Conservation (phyloP, 1,140 invertebrate species). For the Heliconius hewitsoni region DNA sequence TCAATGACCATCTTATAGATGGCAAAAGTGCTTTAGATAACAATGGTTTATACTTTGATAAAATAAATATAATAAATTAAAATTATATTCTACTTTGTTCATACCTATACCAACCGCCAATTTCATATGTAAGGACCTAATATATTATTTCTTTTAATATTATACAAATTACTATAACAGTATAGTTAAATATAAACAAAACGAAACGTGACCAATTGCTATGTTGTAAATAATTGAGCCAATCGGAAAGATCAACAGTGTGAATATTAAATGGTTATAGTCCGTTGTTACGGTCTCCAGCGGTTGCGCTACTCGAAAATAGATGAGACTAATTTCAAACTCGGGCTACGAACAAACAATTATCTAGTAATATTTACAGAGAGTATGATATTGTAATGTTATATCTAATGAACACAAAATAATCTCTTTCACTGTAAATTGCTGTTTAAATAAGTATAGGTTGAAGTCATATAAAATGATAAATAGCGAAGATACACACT, state of each 20-base stretch:
- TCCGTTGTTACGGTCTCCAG: constrained; percentile 20
- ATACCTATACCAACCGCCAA: too few species aligned
- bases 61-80: too few species aligned
- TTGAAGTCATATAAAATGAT: not conserved
- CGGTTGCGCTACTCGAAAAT: not conserved
- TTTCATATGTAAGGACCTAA: not conserved
- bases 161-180: not conserved
- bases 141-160: not conserved
- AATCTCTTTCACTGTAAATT: not conserved
- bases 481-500: too few species aligned
- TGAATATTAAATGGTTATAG: constrained; percentile 29
- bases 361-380: constrained; percentile 17
- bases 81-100: too few species aligned
- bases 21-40: too few species aligned
- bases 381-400: constrained; percentile 1
- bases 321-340: too few species aligned
- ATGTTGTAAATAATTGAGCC: constrained; percentile 30
- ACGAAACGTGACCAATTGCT: not conserved
- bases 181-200: constrained; percentile 15
- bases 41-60: too few species aligned
- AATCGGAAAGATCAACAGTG: constrained; percentile 46
- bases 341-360: constrained; percentile 10
- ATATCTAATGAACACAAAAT: constrained; percentile 3
- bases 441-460: not conserved
- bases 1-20: too few species aligned